Evolutionary conservation across 1,140 invertebrate species (phyloP), one percentile per base, ranked within the genome.

Genomic region (Brachionus rubens): DNA sequence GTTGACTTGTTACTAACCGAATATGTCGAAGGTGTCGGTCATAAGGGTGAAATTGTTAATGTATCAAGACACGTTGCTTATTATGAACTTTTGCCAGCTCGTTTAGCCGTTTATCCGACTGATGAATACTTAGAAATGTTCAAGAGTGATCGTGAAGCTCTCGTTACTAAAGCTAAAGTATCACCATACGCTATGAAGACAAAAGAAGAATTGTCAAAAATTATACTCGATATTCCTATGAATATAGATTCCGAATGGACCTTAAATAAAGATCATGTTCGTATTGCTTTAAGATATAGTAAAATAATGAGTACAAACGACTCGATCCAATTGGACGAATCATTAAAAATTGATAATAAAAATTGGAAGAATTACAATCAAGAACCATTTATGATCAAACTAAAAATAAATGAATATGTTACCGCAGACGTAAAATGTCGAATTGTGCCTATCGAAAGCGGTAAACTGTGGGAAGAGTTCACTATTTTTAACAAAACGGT

Each of bases 21-120:
- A 26, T 76, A 76, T 62, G 54, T 76, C 5, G 75, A 76, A 67
- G 75, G 75, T 21, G 43, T 76, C 1, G 75, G 75, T 0, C 54
- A 76, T 36, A 76, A 76, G 26, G 75, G 75, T n/a, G 54, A 76
- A 52, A 33, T 76, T 21, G 75, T 76, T 21, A 59, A 62, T 47
- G 54, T 76, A 4, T 9, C 26, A 19, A 2, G 56, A 36, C 48
- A 76, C 16, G 33, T 19, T 7, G 75, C 75, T 26, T 62, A 62
- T 50, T 54, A 47, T 26, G 54, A 76, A n/a, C 24, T 76, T 5
- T 40, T 76, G 16, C 75, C 75, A 50, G 36, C 75, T 16, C 19
- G 48, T 16, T 24, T 65, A 47, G 75, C 75, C 9, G 52, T 76
- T n/a, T 76, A 76, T 47, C 54, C 59, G 9, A 76, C 75, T 10